Conservation (phyloP, 2,797 vertebrate genomes). For the Smutsia temminckii region DNA sequence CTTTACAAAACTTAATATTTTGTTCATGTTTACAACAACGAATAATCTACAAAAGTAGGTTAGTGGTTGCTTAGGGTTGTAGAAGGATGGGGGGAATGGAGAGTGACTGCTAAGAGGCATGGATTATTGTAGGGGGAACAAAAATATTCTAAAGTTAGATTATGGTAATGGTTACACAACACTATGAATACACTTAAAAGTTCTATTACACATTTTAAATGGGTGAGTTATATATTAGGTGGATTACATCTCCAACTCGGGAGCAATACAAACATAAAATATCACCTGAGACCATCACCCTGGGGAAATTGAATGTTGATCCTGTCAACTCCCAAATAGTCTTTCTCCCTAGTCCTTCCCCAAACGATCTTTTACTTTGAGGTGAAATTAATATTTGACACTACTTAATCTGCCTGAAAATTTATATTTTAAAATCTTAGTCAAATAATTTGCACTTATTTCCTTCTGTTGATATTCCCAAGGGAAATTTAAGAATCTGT, state of each 20-base stretch:
- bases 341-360: background rate
- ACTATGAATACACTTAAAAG: background rate
- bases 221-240: background rate
- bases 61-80: background rate
- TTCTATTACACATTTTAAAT: background rate
- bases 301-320: background rate
- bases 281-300: background rate
- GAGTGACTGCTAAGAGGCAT: background rate
- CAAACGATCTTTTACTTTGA: background rate
- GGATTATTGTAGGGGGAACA: background rate
- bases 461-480: background rate
- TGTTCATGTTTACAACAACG: background rate
- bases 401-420: background rate
- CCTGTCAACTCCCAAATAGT: background rate
- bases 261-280: background rate
- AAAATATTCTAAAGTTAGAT: background rate
- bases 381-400: slow-evolving; percentile 7
- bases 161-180: background rate
- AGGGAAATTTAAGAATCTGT: background rate
- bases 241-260: background rate
- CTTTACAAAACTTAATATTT: background rate
- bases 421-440: slow-evolving; percentile 17
- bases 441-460: slow-evolving; percentile 41
- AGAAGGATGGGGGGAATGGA: background rate
- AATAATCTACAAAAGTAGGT: background rate